Percentiles rank a stretch among this genome's conserved stretches.
Evolutionary conservation across 2,888 invertebrate genomes (phyloP).

Genomic region (Autographa gamma): DNA sequence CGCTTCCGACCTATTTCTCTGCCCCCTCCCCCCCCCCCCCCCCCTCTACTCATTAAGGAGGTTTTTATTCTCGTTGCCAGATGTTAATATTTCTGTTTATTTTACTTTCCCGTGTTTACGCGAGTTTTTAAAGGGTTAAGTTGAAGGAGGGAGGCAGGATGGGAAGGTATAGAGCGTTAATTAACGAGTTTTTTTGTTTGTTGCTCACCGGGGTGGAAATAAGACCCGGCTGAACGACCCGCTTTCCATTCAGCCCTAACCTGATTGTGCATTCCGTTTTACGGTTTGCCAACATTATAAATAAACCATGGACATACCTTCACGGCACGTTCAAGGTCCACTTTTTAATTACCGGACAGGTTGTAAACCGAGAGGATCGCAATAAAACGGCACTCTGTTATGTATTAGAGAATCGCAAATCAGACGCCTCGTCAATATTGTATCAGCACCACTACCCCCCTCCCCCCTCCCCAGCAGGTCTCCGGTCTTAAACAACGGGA

Average conservation of each 20-base stretch:
- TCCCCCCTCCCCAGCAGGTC: conserved; percentile 28
- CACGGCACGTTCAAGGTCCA: conserved; percentile 44
- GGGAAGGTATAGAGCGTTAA: conserved; percentile 52
- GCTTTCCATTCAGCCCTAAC: conserved; percentile 53
- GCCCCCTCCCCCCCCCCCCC: conserved; percentile 15
- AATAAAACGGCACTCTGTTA: conserved; percentile 54
- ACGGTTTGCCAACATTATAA: conserved; percentile 53
- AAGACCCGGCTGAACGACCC: conserved; percentile 49
- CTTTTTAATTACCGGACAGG: conserved; percentile 54
- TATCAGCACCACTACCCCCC: conserved; percentile 42
- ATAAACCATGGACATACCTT: conserved; percentile 50
- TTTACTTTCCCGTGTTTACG: conserved; percentile 60
- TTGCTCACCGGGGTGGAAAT: conserved; percentile 52
- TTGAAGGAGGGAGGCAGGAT: conserved; percentile 24
- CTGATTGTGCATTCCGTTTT: conserved; percentile 60
- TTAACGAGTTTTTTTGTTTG: conserved; percentile 58
- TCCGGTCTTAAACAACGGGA: conserved; percentile 34
- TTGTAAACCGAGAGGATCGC: conserved; percentile 48
- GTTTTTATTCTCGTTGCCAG: conserved; percentile 59
- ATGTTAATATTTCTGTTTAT: conserved; percentile 64
- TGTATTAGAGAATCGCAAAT: conserved; percentile 52
- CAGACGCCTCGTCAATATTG: conserved; percentile 49
- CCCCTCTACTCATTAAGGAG: conserved; percentile 54
- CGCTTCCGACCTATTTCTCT: conserved; percentile 43
- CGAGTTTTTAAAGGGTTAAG: conserved; percentile 60